Percentiles rank a stretch among this genome's conserved stretches.
phyloP scores from a whole-genome alignment of 2,797 vertebrate species.

The Alauda arvensis region DNA sequence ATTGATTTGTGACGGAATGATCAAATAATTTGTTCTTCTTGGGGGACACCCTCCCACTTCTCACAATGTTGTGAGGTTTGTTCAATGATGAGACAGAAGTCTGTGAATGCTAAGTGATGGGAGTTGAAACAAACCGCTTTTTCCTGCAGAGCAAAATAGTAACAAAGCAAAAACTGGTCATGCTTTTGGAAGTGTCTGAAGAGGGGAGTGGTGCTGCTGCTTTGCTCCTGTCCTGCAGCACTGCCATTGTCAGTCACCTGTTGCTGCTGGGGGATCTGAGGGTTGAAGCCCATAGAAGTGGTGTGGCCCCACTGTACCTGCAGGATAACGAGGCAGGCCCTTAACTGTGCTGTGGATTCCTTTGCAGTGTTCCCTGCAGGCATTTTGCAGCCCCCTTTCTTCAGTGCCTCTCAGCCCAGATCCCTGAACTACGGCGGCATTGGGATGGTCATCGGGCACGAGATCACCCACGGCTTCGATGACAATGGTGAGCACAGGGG shows the following conservation, averaged over 20 bases:
- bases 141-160: neutral
- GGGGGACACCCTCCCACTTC: neutral
- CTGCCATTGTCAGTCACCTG: neutral
- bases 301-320: neutral
- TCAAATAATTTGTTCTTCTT: neutral
- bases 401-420: slow-evolving; percentile 86
- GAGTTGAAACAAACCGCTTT: neutral
- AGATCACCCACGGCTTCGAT: slow-evolving; percentile 96
- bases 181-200: neutral
- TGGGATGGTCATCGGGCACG: slow-evolving; percentile 96
- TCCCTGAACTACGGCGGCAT: slow-evolving; percentile 93
- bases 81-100: neutral
- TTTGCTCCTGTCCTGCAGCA: neutral
- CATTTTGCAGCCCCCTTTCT: slow-evolving; percentile 94
- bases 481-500: slow-evolving; percentile 81
- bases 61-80: neutral
- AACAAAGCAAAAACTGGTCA: neutral
- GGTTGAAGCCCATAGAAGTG: neutral
- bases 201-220: neutral
- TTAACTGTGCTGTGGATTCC: neutral
- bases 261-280: fast-evolving
- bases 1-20: neutral
- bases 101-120: neutral
- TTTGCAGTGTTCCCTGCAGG: slow-evolving; percentile 91
- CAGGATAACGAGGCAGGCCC: neutral